Evolutionary conservation across 2,888 invertebrate genomes (phyloP).

Genomic region (Plagiodera versicolora): DNA sequence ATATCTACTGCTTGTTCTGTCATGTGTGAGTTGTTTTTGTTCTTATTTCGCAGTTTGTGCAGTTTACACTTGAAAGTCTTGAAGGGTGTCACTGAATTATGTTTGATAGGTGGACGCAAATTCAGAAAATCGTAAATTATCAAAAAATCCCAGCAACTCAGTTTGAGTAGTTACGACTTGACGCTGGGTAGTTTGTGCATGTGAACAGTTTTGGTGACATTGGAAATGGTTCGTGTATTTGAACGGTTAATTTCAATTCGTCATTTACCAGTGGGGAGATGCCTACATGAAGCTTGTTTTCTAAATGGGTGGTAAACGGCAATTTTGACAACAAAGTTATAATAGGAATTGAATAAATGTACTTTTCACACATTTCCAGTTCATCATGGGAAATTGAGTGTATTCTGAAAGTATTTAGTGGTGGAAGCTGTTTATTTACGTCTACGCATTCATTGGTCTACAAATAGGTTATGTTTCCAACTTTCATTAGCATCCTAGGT

Average conservation of each 20-base stretch:
- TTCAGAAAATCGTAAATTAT: not conserved
- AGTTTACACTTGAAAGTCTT: too few species aligned
- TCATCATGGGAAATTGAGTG: constrained; percentile 14
- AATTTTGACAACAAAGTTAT: constrained; percentile 44
- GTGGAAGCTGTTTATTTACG: constrained; percentile 28
- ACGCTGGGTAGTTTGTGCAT: not conserved
- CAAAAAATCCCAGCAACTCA: too few species aligned
- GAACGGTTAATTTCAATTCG: constrained; percentile 10
- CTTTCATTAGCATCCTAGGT: constrained; percentile 75
- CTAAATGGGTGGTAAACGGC: constrained; percentile 51
- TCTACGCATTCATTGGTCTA: constrained; percentile 52
- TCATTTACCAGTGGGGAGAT: constrained; percentile 37
- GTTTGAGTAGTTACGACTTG: not conserved
- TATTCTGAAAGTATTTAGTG: constrained; percentile 17
- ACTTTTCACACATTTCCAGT: constrained; percentile 14
- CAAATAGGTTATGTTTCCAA: constrained; percentile 66
- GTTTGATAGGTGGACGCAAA: too few species aligned
- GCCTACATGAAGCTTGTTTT: constrained; percentile 47
- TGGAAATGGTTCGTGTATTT: not conserved
- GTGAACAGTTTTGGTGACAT: not conserved
- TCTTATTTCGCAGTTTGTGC: too few species aligned
- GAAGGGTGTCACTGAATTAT: too few species aligned
- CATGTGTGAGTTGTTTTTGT: too few species aligned
- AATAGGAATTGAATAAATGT: constrained; percentile 30
- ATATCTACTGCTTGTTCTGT: too few species aligned